Evolutionary conservation across 2,888 invertebrate genomes (phyloP).

Genomic region (Augochlorella aurata): DNA sequence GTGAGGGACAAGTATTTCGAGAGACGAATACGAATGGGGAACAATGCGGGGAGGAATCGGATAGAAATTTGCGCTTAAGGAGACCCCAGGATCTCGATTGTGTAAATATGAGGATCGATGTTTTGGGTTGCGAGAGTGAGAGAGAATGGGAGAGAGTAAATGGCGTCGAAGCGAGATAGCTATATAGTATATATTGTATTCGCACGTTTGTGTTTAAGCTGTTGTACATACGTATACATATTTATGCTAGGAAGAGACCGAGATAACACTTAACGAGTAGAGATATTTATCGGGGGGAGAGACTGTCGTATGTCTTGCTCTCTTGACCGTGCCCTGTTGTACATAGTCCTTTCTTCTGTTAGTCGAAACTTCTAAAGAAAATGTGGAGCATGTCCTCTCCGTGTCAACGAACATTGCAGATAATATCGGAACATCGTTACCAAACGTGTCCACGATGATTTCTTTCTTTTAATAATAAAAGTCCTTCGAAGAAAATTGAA

Average conservation of each 20-base stretch:
- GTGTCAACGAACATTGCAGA: constrained; percentile 10
- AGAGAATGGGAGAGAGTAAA: constrained; percentile 1
- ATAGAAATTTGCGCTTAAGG: constrained; percentile 51
- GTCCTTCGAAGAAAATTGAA: constrained; percentile 26
- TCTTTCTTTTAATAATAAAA: constrained; percentile 63
- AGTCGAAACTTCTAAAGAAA: constrained; percentile 10
- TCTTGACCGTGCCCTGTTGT: constrained; percentile 42
- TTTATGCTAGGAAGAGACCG: constrained; percentile 55
- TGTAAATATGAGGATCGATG: constrained; percentile 43
- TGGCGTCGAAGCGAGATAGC: background rate
- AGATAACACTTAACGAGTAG: constrained; percentile 47
- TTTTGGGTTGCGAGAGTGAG: background rate
- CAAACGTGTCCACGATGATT: constrained; percentile 55
- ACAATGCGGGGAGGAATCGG: background rate
- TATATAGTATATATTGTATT: constrained; percentile 15
- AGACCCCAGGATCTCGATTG: constrained; percentile 48
- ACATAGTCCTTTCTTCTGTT: constrained; percentile 54
- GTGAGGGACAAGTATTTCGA: constrained; percentile 43
- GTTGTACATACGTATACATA: constrained; percentile 58
- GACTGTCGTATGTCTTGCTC: constrained; percentile 2
- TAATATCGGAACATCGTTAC: constrained; percentile 48
- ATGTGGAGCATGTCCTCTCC: constrained; percentile 25
- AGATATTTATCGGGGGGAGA: constrained; percentile 44
- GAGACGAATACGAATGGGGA: constrained; percentile 16
- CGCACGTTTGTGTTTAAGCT: constrained; percentile 32